These are phyloP conservation scores for Mimachlamys varia DNA, from an alignment of 2,888 invertebrate genomes.

Conservation along the genomic window DNA sequence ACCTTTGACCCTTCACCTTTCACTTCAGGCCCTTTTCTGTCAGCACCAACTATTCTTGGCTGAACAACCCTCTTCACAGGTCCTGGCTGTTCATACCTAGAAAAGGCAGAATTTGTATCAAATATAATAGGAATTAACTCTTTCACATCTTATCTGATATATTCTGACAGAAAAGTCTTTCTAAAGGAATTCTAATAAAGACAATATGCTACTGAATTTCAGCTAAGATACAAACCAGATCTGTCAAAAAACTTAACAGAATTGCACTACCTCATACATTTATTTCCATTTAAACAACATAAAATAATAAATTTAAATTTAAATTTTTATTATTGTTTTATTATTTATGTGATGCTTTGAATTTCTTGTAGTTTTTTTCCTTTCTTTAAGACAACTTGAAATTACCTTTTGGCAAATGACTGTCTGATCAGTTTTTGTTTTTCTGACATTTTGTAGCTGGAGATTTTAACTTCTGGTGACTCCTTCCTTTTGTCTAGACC, in stretches of 20 bases:
- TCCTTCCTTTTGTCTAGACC: constrained; percentile 59
- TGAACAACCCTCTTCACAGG: constrained; percentile 72
- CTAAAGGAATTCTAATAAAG: background rate
- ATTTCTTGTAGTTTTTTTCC: background rate
- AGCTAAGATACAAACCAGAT: no score
- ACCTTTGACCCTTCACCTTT: constrained; percentile 31
- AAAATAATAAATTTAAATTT: background rate
- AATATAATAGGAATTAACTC: background rate
- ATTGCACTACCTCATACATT: no score
- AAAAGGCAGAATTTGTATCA: background rate
- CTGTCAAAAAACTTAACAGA: no score
- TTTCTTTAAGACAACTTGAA: background rate
- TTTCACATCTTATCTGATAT: background rate
- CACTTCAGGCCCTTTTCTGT: constrained; percentile 46
- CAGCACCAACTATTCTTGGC: constrained; percentile 66
- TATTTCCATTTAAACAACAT: background rate
- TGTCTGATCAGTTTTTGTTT: constrained; percentile 71
- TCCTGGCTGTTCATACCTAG: constrained; percentile 60
- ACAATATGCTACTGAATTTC: background rate
- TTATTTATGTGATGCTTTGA: constrained; percentile 44
- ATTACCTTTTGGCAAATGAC: constrained; percentile 73
- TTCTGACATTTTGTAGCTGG: constrained; percentile 68
- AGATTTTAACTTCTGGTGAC: constrained; percentile 69
- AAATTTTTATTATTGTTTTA: background rate
- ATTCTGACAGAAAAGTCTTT: background rate